These are phyloP conservation scores for Ginglymostoma cirratum DNA, from an alignment of 2,113 vertebrate species.

Conservation along the genomic window DNA sequence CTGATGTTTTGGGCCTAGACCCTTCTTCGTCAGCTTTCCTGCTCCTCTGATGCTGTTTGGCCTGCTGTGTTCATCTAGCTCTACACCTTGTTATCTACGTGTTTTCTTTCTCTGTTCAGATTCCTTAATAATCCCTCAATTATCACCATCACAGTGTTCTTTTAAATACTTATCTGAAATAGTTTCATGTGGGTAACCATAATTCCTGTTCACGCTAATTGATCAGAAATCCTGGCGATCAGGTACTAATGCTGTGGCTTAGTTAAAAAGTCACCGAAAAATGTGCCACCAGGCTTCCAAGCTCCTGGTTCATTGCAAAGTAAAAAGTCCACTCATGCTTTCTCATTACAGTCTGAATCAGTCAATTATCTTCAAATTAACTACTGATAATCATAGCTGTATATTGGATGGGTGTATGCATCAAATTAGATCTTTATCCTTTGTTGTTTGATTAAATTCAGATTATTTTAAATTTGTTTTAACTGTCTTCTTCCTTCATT, in stretches of 20 bases:
- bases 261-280: background rate
- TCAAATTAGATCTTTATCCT: background rate
- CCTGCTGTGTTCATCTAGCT: too few relatives aligned
- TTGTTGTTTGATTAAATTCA: background rate
- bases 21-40: too few relatives aligned
- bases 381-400: background rate
- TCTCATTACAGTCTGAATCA: constrained; percentile 8
- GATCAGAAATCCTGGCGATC: background rate
- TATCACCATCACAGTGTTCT: background rate
- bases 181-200: background rate
- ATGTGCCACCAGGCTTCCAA: background rate
- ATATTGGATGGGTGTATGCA: background rate
- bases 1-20: too few relatives aligned
- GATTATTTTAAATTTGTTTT: background rate
- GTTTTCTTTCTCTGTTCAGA: background rate
- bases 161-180: background rate
- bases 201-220: background rate
- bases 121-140: background rate
- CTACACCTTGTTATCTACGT: too few relatives aligned
- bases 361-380: background rate
- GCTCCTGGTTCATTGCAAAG: background rate
- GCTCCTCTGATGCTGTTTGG: too few relatives aligned
- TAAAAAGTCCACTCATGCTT: background rate
- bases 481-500: background rate
- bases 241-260: background rate